These are phyloP conservation scores for Drosophila prolongata DNA, from an alignment of 2,888 invertebrate genomes.

Conservation along the genomic window DNA sequence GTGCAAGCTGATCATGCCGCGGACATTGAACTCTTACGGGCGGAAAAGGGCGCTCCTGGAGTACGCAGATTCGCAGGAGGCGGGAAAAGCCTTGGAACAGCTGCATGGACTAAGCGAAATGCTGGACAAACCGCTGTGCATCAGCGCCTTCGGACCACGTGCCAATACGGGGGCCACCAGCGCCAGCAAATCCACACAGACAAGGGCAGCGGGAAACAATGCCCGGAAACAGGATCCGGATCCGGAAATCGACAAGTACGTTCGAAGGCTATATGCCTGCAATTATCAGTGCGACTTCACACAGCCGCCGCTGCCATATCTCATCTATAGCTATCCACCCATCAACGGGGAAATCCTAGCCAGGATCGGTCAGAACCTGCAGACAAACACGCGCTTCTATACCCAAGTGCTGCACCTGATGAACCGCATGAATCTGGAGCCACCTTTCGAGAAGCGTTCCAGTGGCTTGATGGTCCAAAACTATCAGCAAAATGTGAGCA, in stretches of 20 bases:
- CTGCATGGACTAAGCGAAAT: conserved; percentile 48
- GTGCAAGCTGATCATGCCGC: conserved; percentile 56
- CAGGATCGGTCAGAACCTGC: conserved; percentile 91
- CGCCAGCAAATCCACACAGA: conserved; percentile 58
- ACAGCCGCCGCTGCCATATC: conserved; percentile 90
- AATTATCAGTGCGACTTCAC: conserved; percentile 87
- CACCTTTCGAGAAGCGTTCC: conserved; percentile 88
- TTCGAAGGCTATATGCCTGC: conserved; percentile 87
- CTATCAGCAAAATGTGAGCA: conserved; percentile 32
- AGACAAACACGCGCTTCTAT: conserved; percentile 92
- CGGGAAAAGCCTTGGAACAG: conserved; percentile 59
- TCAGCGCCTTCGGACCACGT: conserved; percentile 54
- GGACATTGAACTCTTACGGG: conserved; percentile 60
- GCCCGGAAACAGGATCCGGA: conserved; percentile 25
- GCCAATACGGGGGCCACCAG: neutral
- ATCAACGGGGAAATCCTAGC: conserved; percentile 89
- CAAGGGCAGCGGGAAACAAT: neutral
- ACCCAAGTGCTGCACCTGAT: conserved; percentile 94
- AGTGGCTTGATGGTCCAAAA: conserved; percentile 11
- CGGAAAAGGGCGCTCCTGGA: conserved; percentile 50
- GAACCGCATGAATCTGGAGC: conserved; percentile 96
- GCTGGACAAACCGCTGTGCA: conserved; percentile 61
- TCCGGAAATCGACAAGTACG: conserved; percentile 84
- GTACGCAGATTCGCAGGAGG: conserved; percentile 55
- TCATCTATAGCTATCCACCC: conserved; percentile 92